These are phyloP conservation scores for Phalacrocorax pelagicus DNA, from an alignment of 2,113 vertebrate species.

Conservation along the genomic window DNA sequence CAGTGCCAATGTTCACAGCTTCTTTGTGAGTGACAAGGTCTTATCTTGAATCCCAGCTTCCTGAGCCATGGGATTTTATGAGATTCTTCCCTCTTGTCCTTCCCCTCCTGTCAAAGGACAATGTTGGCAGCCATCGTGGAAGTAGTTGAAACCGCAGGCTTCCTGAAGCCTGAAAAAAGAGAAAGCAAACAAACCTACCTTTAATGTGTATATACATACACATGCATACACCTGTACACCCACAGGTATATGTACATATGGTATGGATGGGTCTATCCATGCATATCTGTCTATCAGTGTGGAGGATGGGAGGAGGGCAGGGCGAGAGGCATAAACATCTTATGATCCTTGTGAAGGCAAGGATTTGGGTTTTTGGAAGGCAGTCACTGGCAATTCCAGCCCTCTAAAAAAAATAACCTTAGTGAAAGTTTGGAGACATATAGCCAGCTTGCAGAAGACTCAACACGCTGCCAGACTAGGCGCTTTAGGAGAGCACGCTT, in stretches of 20 bases:
- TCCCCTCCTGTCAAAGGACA: neutral
- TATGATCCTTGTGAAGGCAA: neutral
- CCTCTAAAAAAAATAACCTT: neutral
- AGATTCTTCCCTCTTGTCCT: neutral
- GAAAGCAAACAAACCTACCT: neutral
- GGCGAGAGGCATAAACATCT: neutral
- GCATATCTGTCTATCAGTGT: neutral
- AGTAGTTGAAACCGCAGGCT: neutral
- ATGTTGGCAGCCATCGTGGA: neutral
- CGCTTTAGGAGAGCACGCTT: neutral
- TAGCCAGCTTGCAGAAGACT: neutral
- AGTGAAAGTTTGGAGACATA: neutral
- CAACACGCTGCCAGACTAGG: neutral
- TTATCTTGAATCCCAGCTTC: neutral
- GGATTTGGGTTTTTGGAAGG: neutral
- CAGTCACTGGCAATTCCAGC: neutral
- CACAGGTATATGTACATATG: neutral
- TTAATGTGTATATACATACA: neutral
- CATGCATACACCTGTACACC: neutral
- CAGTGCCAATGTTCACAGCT: neutral
- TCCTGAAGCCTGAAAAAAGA: neutral
- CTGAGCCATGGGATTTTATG: neutral
- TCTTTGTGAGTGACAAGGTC: neutral
- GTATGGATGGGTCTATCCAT: neutral
- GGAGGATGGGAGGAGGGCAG: neutral